A percentile compares a stretch with the other conserved stretches of the same genome.
Evolutionary conservation across 2,113 vertebrate genomes (phyloP).

Genomic region (Guaruba guarouba): DNA sequence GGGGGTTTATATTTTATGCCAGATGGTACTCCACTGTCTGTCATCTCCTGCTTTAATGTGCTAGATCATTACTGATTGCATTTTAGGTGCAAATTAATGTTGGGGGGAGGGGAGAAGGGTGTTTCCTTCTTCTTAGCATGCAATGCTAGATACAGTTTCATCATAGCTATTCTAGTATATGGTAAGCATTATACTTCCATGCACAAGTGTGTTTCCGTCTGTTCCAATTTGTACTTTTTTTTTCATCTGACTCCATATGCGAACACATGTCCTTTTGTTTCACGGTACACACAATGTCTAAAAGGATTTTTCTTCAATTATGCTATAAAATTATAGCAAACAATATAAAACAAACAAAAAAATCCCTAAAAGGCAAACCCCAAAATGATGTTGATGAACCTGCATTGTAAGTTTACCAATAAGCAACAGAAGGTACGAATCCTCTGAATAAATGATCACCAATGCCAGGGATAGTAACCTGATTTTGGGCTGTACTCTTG

Average conservation of each 20-base stretch:
- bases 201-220: not conserved
- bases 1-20: not conserved
- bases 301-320: not conserved
- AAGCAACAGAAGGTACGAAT: not conserved
- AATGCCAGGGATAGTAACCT: not conserved
- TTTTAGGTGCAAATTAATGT: conserved; percentile 28
- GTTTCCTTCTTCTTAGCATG: not conserved
- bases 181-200: not conserved
- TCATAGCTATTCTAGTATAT: not conserved
- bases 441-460: not conserved
- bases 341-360: not conserved
- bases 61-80: not conserved
- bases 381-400: not conserved
- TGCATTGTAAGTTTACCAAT: not conserved
- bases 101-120: not conserved
- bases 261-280: not conserved
- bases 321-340: not conserved
- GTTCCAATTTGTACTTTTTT: not conserved
- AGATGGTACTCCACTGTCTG: not conserved
- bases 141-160: not conserved
- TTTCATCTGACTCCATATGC: not conserved
- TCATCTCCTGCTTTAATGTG: not conserved
- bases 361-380: not conserved
- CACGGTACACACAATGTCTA: not conserved
- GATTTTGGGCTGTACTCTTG: not conserved